A percentile compares a stretch with the other conserved stretches of the same genome.
phyloP scores from a whole-genome alignment of 2,797 vertebrate species.

The Margarornis squamiger region DNA sequence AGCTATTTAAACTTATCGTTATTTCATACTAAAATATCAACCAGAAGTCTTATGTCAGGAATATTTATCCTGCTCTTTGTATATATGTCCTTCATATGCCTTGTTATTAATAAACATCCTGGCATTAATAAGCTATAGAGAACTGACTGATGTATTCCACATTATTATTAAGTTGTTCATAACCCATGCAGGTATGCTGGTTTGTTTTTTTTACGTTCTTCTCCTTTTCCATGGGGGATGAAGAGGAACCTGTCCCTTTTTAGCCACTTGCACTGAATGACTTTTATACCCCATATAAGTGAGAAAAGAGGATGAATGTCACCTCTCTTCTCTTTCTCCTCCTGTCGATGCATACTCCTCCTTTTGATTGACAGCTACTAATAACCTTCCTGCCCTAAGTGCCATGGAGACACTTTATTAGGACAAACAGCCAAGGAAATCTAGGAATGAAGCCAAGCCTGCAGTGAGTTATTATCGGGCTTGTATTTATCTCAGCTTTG shows the following conservation, averaged over 20 bases:
- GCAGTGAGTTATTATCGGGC: slow-evolving; percentile 90
- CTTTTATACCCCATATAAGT: slow-evolving; percentile 81
- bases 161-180: slow-evolving; percentile 76
- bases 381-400: slow-evolving; percentile 88
- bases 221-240: slow-evolving; percentile 61
- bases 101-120: slow-evolving; percentile 67
- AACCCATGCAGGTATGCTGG: slow-evolving; percentile 56
- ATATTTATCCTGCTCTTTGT: slow-evolving; percentile 62
- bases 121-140: slow-evolving; percentile 69
- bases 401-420: slow-evolving; percentile 89
- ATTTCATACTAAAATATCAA: slow-evolving; percentile 20
- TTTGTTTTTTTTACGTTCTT: not conserved
- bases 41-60: slow-evolving; percentile 41
- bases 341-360: slow-evolving; percentile 75
- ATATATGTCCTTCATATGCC: slow-evolving; percentile 71
- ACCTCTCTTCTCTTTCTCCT: slow-evolving; percentile 80
- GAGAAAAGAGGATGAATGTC: slow-evolving; percentile 82
- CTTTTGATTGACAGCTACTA: slow-evolving; percentile 91
- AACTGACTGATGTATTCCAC: slow-evolving; percentile 73
- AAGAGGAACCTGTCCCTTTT: slow-evolving; percentile 78
- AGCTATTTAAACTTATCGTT: slow-evolving; percentile 12
- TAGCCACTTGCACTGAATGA: slow-evolving; percentile 81
- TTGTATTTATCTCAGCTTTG: slow-evolving; percentile 85
- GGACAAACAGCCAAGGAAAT: slow-evolving; percentile 89
- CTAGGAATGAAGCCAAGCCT: slow-evolving; percentile 89